phyloP scores from a whole-genome alignment of 1,140 invertebrate species.

The Drosophila kepulauana region DNA sequence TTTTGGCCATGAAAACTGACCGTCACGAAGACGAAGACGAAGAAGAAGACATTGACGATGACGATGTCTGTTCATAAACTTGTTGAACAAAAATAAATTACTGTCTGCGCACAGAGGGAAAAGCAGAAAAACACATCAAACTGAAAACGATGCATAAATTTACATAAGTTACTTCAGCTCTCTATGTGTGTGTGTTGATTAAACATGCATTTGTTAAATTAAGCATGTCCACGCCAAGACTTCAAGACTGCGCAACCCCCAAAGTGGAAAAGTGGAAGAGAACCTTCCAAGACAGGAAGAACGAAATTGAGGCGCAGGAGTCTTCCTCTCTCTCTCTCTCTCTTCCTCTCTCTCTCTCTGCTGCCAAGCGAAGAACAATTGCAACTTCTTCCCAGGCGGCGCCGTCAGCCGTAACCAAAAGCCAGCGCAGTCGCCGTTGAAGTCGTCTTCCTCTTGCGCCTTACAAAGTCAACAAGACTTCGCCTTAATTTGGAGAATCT shows the following conservation, averaged over 20 bases:
- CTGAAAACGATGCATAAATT: constrained; percentile 44
- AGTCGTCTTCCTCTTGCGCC: not conserved
- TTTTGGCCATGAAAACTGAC: constrained; percentile 50
- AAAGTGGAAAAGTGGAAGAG: constrained; percentile 5
- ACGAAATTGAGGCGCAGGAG: constrained; percentile 29
- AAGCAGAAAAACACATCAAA: constrained; percentile 3
- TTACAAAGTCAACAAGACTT: too few relatives aligned
- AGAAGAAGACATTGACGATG: not conserved
- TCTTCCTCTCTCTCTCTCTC: not conserved
- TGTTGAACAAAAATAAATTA: constrained; percentile 37
- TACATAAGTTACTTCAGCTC: constrained; percentile 27
- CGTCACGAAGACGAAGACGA: not conserved
- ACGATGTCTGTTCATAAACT: constrained; percentile 30
- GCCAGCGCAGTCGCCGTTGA: constrained; percentile 6
- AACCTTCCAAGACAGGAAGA: constrained; percentile 16
- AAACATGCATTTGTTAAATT: constrained; percentile 63
- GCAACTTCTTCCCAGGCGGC: constrained; percentile 63
- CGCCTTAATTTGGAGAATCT: not conserved
- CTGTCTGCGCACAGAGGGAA: constrained; percentile 4
- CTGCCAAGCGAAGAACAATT: constrained; percentile 20
- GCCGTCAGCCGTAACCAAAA: constrained; percentile 63
- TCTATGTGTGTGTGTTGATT: constrained; percentile 34
- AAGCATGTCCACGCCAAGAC: constrained; percentile 42
- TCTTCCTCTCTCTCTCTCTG: not conserved
- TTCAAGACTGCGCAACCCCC: constrained; percentile 15